phyloP scores from a whole-genome alignment of 2,888 invertebrate genomes.

The Eupithecia tripunctaria region DNA sequence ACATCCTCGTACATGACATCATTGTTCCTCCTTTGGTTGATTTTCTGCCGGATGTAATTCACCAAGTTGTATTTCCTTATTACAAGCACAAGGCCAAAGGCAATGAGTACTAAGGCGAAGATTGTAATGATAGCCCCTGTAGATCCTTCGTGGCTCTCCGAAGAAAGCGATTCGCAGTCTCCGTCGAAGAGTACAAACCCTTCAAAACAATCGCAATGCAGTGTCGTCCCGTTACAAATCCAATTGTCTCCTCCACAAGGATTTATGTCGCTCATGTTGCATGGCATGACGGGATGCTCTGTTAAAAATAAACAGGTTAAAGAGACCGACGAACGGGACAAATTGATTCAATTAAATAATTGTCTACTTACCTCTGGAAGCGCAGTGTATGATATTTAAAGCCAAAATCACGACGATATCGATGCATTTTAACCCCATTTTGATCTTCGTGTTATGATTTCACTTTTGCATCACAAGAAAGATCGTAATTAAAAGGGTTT shows the following conservation, averaged over 20 bases:
- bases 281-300: slow-evolving; percentile 77
- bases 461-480: slow-evolving; percentile 71
- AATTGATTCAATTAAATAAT: slow-evolving; percentile 84
- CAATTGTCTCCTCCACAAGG: slow-evolving; percentile 64
- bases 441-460: slow-evolving; percentile 43
- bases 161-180: slow-evolving; percentile 56
- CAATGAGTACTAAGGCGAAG: slow-evolving; percentile 71
- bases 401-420: slow-evolving; percentile 66
- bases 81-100: slow-evolving; percentile 71
- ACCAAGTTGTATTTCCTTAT: slow-evolving; percentile 77
- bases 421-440: slow-evolving; percentile 64
- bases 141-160: slow-evolving; percentile 52
- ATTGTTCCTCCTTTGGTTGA: slow-evolving; percentile 69
- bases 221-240: slow-evolving; percentile 60
- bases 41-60: slow-evolving; percentile 71
- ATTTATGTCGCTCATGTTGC: slow-evolving; percentile 63
- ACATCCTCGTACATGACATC: slow-evolving; percentile 82
- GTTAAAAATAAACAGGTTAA: slow-evolving; percentile 67
- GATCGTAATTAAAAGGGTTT: slow-evolving; percentile 49
- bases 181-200: slow-evolving; percentile 62
- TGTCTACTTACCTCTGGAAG: slow-evolving; percentile 76
- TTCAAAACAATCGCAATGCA: slow-evolving; percentile 63
- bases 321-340: slow-evolving; percentile 59
- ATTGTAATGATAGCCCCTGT: slow-evolving; percentile 69
- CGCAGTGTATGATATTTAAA: slow-evolving; percentile 67